phyloP scores from a whole-genome alignment of 64 coral and sea anemone species.

The Anthopleura sola region DNA sequence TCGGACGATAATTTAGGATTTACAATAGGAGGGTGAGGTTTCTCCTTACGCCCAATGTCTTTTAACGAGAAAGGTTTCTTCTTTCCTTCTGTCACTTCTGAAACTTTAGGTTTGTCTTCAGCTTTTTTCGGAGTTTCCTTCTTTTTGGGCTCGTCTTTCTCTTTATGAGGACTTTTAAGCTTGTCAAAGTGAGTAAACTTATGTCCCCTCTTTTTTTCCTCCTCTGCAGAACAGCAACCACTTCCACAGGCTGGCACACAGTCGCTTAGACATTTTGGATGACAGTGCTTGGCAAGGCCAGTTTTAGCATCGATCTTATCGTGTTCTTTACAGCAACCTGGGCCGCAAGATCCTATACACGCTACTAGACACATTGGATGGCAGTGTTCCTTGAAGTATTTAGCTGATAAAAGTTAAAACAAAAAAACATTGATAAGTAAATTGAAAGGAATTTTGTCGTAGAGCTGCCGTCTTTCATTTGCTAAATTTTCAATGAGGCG shows the following conservation, averaged over 20 bases:
- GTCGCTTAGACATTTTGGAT: constrained; percentile 34
- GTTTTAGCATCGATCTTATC: constrained; percentile 60
- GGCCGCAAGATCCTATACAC: constrained; percentile 63
- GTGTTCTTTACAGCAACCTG: constrained; percentile 67
- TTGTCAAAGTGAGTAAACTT: constrained; percentile 54
- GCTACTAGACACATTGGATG: constrained; percentile 58
- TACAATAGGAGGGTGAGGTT: constrained; percentile 11
- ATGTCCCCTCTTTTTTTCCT: constrained; percentile 70
- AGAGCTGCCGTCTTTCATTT: too few species aligned
- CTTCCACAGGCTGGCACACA: constrained; percentile 70
- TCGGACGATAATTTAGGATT: constrained; percentile 6
- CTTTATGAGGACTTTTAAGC: constrained; percentile 46
- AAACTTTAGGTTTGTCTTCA: not conserved
- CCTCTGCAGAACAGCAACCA: constrained; percentile 74
- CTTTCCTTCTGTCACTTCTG: not conserved
- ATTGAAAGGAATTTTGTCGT: too few species aligned
- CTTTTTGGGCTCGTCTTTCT: constrained; percentile 36
- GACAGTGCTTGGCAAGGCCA: constrained; percentile 69
- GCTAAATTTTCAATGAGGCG: too few species aligned
- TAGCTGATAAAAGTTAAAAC: constrained; percentile 32
- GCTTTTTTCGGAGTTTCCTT: constrained; percentile 16
- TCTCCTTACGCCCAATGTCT: not conserved
- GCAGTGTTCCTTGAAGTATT: constrained; percentile 77
- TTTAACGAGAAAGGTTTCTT: not conserved
- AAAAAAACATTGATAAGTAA: not conserved